phyloP scores from a whole-genome alignment of 2,888 invertebrate species.

The Perdita meconis region DNA sequence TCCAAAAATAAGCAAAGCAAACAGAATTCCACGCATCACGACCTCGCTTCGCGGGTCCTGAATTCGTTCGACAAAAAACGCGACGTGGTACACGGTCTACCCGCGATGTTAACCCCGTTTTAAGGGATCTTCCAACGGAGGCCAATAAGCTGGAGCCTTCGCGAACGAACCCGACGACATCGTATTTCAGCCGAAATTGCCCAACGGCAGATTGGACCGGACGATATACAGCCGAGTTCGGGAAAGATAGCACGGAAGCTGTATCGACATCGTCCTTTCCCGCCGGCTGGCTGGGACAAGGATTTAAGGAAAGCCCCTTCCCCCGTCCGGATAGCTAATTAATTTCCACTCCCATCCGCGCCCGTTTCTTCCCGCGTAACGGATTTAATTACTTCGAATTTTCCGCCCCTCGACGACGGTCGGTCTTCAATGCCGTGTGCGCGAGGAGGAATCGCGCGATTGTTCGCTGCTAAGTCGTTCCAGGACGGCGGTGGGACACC shows the following conservation, averaged over 20 bases:
- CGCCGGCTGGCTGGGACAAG: constrained; percentile 31
- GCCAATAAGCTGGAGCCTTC: constrained; percentile 76
- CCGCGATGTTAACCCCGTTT: constrained; percentile 77
- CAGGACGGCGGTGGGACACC: neutral
- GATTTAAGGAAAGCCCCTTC: constrained; percentile 65
- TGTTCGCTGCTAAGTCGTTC: constrained; percentile 12
- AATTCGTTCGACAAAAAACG: neutral
- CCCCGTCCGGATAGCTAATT: constrained; percentile 59
- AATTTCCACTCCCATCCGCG: constrained; percentile 58
- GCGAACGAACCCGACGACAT: constrained; percentile 82
- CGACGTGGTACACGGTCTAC: constrained; percentile 37
- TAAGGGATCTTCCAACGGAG: constrained; percentile 65
- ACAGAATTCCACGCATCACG: too few relatives aligned
- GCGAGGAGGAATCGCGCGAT: constrained; percentile 23
- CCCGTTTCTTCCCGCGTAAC: constrained; percentile 36
- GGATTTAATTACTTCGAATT: constrained; percentile 36
- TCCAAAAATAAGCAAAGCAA: too few relatives aligned
- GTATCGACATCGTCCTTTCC: constrained; percentile 68
- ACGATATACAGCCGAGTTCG: constrained; percentile 81
- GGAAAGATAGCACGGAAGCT: constrained; percentile 68
- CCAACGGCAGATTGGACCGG: constrained; percentile 83
- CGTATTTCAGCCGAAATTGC: constrained; percentile 84
- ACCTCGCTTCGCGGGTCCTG: too few relatives aligned
- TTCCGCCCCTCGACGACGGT: neutral
- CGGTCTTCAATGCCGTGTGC: neutral